Percentiles rank a stretch among this genome's conserved stretches.
Conservation (phyloP, 1,140 invertebrate genomes). For the Nephila pilipes region DNA sequence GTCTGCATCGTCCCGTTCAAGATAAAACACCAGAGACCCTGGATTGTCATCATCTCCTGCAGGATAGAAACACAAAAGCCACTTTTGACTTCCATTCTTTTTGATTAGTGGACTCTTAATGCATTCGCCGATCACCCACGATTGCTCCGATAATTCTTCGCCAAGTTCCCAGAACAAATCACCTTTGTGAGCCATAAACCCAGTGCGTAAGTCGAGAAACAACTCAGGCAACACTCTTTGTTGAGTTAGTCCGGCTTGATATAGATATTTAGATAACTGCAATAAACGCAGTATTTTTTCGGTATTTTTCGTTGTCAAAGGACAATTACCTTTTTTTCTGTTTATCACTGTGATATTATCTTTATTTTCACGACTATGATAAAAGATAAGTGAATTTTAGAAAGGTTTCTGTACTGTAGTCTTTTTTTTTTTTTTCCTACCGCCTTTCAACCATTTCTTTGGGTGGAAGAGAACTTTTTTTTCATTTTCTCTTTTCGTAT, state of each 20-base stretch:
- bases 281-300: background rate
- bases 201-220: background rate
- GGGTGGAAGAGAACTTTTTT: background rate
- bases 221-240: background rate
- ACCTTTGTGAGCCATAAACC: background rate
- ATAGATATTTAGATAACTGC: background rate
- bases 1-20: background rate
- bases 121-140: background rate
- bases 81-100: background rate
- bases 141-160: background rate
- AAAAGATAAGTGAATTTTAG: background rate
- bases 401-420: too few relatives aligned
- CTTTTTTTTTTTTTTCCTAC: too few relatives aligned
- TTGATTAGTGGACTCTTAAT: conserved; percentile 16
- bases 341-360: background rate
- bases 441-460: background rate
- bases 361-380: background rate
- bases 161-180: conserved; percentile 33
- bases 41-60: background rate
- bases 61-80: conserved; percentile 18
- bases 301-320: background rate
- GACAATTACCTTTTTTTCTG: conserved; percentile 17
- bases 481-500: background rate
- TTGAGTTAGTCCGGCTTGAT: background rate
- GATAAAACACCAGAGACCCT: conserved; percentile 15